phyloP scores from a whole-genome alignment of 2,113 vertebrate species.

The Anarrhichthys ocellatus region DNA sequence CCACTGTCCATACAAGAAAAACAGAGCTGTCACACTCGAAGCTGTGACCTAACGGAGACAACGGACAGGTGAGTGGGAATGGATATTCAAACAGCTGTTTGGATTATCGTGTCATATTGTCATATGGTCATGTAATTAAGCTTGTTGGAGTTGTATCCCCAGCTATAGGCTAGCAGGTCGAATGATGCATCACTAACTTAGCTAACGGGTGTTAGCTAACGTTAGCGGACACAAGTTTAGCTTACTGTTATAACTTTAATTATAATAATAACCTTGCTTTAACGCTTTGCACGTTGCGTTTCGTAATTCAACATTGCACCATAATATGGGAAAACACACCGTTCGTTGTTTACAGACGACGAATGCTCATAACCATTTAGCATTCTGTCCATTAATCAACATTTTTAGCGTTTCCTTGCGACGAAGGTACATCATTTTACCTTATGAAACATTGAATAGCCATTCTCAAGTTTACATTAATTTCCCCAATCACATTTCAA shows the following conservation, averaged over 20 bases:
- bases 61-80: conserved; percentile 53
- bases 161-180: not conserved
- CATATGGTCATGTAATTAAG: not conserved
- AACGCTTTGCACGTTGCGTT: not conserved
- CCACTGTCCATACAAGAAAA: not conserved
- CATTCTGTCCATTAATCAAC: not conserved
- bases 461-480: not conserved
- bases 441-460: not conserved
- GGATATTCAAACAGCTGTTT: not conserved
- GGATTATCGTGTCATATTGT: not conserved
- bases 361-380: not conserved
- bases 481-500: not conserved
- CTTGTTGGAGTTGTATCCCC: not conserved
- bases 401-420: not conserved
- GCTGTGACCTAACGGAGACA: conserved; percentile 26
- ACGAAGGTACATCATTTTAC: not conserved
- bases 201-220: not conserved
- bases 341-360: not conserved
- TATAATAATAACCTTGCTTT: not conserved
- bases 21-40: not conserved
- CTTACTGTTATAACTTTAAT: not conserved
- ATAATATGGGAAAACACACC: not conserved
- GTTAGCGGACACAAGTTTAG: not conserved
- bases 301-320: not conserved
- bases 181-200: not conserved